phyloP scores from a whole-genome alignment of 2,888 invertebrate genomes.

The Cybosia mesomella region DNA sequence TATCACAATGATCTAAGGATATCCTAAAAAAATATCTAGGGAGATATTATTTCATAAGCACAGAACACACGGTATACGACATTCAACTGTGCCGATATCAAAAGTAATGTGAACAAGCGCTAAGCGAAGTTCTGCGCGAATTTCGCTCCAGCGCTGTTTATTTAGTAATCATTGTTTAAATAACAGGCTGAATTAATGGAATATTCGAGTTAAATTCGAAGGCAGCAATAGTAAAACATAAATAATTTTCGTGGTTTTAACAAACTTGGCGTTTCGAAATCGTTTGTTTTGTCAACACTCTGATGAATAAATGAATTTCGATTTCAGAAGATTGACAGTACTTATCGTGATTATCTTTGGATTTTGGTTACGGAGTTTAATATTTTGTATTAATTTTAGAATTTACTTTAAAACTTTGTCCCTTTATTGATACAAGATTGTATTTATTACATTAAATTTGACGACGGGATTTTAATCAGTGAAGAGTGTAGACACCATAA shows the following conservation, averaged over 20 bases:
- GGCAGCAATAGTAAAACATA: conserved; percentile 62
- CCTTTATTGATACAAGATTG: background rate
- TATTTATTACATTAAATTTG: background rate
- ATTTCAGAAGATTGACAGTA: conserved; percentile 41
- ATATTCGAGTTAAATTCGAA: conserved; percentile 71
- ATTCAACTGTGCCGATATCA: conserved; percentile 18
- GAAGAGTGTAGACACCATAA: background rate
- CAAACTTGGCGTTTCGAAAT: conserved; percentile 53
- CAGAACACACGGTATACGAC: background rate
- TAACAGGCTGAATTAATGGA: conserved; percentile 77
- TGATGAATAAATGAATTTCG: conserved; percentile 65
- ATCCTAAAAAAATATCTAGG: no score
- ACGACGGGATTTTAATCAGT: background rate
- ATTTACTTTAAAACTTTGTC: conserved; percentile 29
- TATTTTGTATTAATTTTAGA: conserved; percentile 24
- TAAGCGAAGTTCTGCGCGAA: conserved; percentile 46
- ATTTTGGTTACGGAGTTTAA: conserved; percentile 39
- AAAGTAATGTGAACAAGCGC: conserved; percentile 34
- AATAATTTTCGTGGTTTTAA: conserved; percentile 61
- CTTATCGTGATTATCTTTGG: conserved; percentile 41
- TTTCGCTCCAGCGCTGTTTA: conserved; percentile 68
- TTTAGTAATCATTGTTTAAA: conserved; percentile 74
- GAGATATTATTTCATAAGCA: no score
- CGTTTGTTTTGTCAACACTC: conserved; percentile 71
- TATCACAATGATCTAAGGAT: no score